These are phyloP conservation scores for Drosophila prolongata DNA, from an alignment of 2,888 invertebrate species.

Conservation along the genomic window DNA sequence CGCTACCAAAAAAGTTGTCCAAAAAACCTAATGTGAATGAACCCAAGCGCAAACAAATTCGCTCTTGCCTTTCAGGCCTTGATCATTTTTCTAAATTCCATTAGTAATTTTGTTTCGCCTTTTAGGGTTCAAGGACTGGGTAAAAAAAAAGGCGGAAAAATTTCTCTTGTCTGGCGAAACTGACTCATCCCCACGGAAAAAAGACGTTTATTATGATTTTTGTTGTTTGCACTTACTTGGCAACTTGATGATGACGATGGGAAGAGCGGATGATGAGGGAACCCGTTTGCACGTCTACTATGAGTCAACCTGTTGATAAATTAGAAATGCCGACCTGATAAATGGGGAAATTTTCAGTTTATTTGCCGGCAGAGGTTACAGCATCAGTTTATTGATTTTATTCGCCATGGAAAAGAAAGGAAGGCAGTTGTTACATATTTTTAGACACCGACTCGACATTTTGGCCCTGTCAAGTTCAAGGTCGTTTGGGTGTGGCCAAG, in stretches of 20 bases:
- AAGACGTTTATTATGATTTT: conserved; percentile 22
- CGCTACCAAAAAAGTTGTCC: conserved; percentile 8
- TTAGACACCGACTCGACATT: conserved; percentile 3
- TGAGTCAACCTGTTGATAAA: conserved; percentile 29
- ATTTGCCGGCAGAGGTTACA: neutral
- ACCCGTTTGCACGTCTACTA: conserved; percentile 28
- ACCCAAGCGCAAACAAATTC: conserved; percentile 7
- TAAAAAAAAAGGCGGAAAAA: conserved; percentile 9
- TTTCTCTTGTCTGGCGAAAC: conserved; percentile 31
- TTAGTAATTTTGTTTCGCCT: conserved; percentile 10
- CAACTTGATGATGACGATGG: conserved; percentile 33
- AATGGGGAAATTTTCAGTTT: conserved; percentile 10
- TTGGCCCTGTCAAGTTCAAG: conserved; percentile 18
- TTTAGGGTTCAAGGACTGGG: conserved; percentile 39
- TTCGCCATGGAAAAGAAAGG: neutral
- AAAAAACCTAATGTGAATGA: conserved; percentile 35
- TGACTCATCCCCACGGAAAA: conserved; percentile 22
- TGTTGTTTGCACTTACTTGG: conserved; percentile 42
- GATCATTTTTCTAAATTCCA: conserved; percentile 6
- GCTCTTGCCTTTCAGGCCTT: conserved; percentile 14
- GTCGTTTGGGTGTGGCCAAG: conserved; percentile 19
- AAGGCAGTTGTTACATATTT: neutral
- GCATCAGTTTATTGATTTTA: conserved; percentile 25
- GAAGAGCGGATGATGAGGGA: conserved; percentile 19
- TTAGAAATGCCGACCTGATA: conserved; percentile 35